phyloP scores from a whole-genome alignment of 2,113 vertebrate species.

The Arizona elegans region DNA sequence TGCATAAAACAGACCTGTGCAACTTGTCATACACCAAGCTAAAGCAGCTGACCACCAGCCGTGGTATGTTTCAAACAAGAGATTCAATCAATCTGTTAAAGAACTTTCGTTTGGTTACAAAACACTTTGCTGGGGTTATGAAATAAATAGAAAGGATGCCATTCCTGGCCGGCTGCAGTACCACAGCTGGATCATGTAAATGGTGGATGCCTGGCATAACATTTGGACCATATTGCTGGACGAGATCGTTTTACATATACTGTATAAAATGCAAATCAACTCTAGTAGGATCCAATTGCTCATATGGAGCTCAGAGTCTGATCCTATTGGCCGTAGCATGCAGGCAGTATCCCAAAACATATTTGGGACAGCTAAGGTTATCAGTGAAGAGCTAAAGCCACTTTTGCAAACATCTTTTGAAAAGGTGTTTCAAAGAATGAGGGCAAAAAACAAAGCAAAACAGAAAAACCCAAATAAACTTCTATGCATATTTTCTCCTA shows the following conservation, averaged over 20 bases:
- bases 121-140: not conserved
- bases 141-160: not conserved
- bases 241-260: constrained; percentile 20
- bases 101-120: not conserved
- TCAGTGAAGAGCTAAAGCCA: constrained; percentile 35
- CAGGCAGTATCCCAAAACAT: not conserved
- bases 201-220: not conserved
- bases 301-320: constrained; percentile 24
- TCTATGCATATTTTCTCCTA: not conserved
- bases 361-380: constrained; percentile 9
- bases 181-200: not conserved
- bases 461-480: not conserved
- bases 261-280: constrained; percentile 29
- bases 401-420: constrained; percentile 24
- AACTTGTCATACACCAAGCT: not conserved
- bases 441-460: constrained; percentile 29
- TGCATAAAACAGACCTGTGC: not conserved
- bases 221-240: constrained; percentile 18
- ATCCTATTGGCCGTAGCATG: constrained; percentile 16
- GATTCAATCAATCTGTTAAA: not conserved
- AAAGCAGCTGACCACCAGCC: not conserved
- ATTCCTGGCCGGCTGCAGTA: not conserved
- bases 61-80: not conserved
- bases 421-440: constrained; percentile 49
- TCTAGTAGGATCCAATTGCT: not conserved